Conservation (phyloP, 2,888 invertebrate genomes). For the Leptura quadrifasciata region DNA sequence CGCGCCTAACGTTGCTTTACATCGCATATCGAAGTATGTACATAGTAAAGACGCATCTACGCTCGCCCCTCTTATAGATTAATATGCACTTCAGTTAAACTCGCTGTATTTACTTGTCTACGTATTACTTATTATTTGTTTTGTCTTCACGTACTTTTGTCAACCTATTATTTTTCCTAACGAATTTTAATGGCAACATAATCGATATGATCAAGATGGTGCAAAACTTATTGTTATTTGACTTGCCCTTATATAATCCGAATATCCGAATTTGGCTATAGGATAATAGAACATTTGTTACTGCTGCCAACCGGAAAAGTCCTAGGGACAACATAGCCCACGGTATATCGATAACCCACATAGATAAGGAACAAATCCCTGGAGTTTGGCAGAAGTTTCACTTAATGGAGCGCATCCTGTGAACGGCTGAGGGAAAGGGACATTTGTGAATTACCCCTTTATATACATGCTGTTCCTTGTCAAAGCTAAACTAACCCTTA, state of each 20-base stretch:
- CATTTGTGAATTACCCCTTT: constrained; percentile 7
- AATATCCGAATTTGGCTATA: neutral
- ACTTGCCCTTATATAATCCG: constrained; percentile 5
- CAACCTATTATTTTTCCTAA: too few species aligned
- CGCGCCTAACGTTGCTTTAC: too few species aligned
- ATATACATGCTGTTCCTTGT: constrained; percentile 2
- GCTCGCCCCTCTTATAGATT: too few species aligned
- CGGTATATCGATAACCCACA: constrained; percentile 11
- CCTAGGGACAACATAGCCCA: neutral
- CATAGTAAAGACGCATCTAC: too few species aligned
- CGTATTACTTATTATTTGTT: too few species aligned
- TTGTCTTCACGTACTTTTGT: too few species aligned
- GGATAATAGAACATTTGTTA: constrained; percentile 2
- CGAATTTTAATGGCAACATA: too few species aligned
- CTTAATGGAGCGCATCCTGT: constrained; percentile 15
- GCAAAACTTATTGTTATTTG: neutral
- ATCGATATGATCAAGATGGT: neutral
- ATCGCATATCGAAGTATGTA: too few species aligned
- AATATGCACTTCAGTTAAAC: too few species aligned
- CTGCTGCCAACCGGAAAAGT: constrained; percentile 16
- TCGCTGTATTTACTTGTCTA: too few species aligned
- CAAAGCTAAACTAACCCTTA: neutral
- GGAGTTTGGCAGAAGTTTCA: constrained; percentile 14
- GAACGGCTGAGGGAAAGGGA: constrained; percentile 1
- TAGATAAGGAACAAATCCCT: constrained; percentile 20